Evolutionary conservation across 2,888 invertebrate species (phyloP), one percentile per base, ranked within the genome.

Genomic region (Eledone cirrhosa): DNA sequence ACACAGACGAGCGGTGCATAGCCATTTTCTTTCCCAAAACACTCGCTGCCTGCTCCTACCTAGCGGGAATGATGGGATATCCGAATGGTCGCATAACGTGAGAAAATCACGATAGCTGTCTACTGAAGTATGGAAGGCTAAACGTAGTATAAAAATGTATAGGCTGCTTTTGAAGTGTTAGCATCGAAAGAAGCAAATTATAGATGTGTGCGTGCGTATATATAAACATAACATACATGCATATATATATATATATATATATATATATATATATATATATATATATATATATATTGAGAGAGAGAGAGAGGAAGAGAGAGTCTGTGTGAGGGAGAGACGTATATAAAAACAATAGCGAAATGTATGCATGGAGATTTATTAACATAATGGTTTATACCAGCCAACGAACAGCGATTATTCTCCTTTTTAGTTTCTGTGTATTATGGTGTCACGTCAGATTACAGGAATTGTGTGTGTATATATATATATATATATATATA

Each of bases 1-100:
- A 83, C 75, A 83, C 79, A 31, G 86, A 84, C 80, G 84, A 84
- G 78, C 88, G 84, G 81, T 86, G 86, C 80, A 86, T 83, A 82
- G 87, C 86, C 87, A 87, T 87, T 81, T 84, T 84, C 53, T 67
- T 78, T 76, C 53, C 63, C 41, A 72, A 59, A 67, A 77, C 59
- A 67, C 27, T 63, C 63, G 63, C 24, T 24, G 76, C n/a, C 48
- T n/a, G 24, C 76, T n/a, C n/a, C n/a, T n/a, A n/a, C n/a, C n/a
- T n/a, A n/a, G n/a, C 14, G 27, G 76, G 76, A 76, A 76, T 76
- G 47, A 41, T 76, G 76, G 76, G 76, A 76, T 48, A 76, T 48
- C 48, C 76, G 72, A 72, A 33, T 41, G 72, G 31, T 72, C 33
- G 72, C 72, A 72, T n/a, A 31, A 72, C n/a, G 13, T 31, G 33